Percentiles rank a stretch among this genome's conserved stretches.
phyloP scores from a whole-genome alignment of 1,140 invertebrate genomes.

The Dendrolimus kikuchii region DNA sequence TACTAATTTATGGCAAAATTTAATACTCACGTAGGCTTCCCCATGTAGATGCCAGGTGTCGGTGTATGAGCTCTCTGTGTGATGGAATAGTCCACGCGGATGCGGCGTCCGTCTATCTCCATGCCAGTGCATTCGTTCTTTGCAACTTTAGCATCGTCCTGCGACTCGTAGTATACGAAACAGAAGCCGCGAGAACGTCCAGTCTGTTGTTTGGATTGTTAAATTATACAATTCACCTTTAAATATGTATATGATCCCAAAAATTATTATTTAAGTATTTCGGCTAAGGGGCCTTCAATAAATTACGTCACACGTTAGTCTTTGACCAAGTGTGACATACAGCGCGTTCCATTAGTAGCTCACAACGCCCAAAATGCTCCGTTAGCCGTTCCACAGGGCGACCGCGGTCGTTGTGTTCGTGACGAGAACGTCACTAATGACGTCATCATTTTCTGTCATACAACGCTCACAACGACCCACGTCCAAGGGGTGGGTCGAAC shows the following conservation, averaged over 20 bases:
- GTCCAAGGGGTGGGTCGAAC: too few species aligned
- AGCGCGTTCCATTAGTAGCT: too few species aligned
- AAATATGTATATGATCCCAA: background rate
- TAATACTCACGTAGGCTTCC: slow-evolving; percentile 84
- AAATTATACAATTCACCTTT: background rate
- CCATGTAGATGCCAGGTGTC: slow-evolving; percentile 98
- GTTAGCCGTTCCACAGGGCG: too few species aligned
- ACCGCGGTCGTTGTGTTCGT: too few species aligned
- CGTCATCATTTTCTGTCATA: too few species aligned
- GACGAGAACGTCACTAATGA: too few species aligned
- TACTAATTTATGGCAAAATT: background rate
- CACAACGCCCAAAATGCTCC: too few species aligned
- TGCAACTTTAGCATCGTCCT: slow-evolving; percentile 93
- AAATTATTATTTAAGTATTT: too few species aligned
- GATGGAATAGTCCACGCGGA: slow-evolving; percentile 97
- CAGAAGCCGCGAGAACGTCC: slow-evolving; percentile 95
- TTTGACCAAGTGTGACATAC: too few species aligned
- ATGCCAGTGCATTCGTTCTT: slow-evolving; percentile 95
- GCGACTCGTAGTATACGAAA: slow-evolving; percentile 95
- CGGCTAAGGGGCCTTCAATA: too few species aligned
- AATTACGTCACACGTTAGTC: too few species aligned
- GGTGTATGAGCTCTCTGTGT: slow-evolving; percentile 98
- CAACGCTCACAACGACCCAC: too few species aligned
- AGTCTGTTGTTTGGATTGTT: slow-evolving; percentile 75
- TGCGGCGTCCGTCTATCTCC: slow-evolving; percentile 94